A percentile compares a stretch with the other conserved stretches of the same genome.
Evolutionary conservation across 1,140 invertebrate species (phyloP).

Genomic region (Sinella curviseta): DNA sequence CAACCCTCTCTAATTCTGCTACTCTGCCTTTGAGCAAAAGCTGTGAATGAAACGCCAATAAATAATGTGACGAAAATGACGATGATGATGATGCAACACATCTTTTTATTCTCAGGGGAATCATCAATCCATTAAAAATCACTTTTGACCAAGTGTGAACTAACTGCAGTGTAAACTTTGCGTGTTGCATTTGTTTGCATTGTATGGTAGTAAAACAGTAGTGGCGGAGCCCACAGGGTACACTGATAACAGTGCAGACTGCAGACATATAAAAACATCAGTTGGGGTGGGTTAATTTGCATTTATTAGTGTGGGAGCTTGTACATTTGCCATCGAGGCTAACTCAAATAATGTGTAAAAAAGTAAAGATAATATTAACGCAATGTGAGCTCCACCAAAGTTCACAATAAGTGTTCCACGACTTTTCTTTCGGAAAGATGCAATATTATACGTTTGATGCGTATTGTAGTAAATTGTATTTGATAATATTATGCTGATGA

Average conservation of each 20-base stretch:
- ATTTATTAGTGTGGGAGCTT: conserved; percentile 19
- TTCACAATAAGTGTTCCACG: too few relatives aligned
- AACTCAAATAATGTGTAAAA: too few relatives aligned
- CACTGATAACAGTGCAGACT: too few relatives aligned
- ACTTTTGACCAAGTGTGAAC: conserved; percentile 20
- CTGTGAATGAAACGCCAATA: background rate
- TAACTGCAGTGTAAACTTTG: background rate
- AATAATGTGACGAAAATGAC: background rate
- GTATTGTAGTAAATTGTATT: too few relatives aligned
- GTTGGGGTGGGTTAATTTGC: background rate
- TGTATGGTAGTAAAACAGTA: background rate
- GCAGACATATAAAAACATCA: background rate
- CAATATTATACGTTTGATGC: too few relatives aligned
- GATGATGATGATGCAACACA: background rate
- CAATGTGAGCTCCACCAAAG: too few relatives aligned
- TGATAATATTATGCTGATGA: too few relatives aligned
- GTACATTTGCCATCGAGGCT: background rate
- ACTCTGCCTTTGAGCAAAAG: background rate
- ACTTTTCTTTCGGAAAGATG: too few relatives aligned
- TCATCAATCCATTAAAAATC: conserved; percentile 26
- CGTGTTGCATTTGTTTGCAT: conserved; percentile 1
- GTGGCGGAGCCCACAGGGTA: background rate
- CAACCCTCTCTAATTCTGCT: too few relatives aligned
- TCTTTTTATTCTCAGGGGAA: conserved; percentile 7
- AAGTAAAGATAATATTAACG: background rate